Evolutionary conservation across 2,888 invertebrate species (phyloP), one percentile per base, ranked within the genome.

Genomic region (Hipparchia sbordonii): DNA sequence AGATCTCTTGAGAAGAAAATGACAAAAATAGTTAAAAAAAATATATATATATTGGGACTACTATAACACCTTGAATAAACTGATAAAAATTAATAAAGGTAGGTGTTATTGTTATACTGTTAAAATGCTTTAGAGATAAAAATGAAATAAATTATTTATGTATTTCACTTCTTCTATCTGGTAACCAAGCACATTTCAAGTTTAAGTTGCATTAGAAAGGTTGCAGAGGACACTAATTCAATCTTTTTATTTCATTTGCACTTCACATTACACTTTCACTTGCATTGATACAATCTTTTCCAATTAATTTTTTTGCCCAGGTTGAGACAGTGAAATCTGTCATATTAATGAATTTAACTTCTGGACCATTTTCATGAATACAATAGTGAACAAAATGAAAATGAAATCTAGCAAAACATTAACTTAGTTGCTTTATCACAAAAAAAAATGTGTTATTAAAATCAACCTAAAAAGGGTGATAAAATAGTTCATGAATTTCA

Each of bases 191-290:
- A 39, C 39, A 39, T 39, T 39, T 39, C 39, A n/a, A 4, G 6
- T 62, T 13, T 48, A 8, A 13, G 8, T 62, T 23, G 46, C n/a
- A 62, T 46, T 46, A 46, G 62, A 62, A 62, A 62, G 62, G 6
- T 46, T 13, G 13, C 46, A n/a, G 33, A 33, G 6, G 39, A 39
- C 39, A 46, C 45, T 13, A 12, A 39, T 60, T 60, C 13, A 57
- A 57, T 8, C 57, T 39, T 23, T 33, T 39, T n/a, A 39, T n/a
- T 61, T 61, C 45, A 61, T 10, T 61, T 39, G 39, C 33, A 59
- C 59, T 33, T 52, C 56, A 57, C 39, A 7, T 48, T 60, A 8
- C 13, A 62, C 62, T 62, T 62, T 62, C 62, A 62, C 62, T 46
- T 46, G 59, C 59, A 60, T 62, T 62, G 8, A 48, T 62, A 48